Evolutionary conservation across 2,888 invertebrate genomes (phyloP).

Genomic region (Hydrotaea diabolus): DNA sequence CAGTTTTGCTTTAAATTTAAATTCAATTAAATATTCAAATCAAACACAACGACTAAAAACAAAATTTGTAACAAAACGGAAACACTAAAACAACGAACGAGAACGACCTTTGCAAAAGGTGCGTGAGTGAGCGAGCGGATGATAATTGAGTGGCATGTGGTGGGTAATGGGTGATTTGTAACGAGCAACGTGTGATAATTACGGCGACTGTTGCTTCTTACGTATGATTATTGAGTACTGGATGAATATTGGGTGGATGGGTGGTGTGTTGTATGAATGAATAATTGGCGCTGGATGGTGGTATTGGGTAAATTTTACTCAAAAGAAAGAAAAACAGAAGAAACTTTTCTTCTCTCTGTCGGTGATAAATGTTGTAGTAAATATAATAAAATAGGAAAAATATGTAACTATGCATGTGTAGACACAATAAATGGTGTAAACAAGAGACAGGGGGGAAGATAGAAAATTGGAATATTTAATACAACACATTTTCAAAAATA

Average conservation of each 20-base stretch:
- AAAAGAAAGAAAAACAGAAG: background rate
- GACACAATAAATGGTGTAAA: background rate
- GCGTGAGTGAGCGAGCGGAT: background rate
- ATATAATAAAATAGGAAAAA: background rate
- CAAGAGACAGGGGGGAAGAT: background rate
- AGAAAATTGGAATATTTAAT: background rate
- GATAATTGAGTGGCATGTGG: background rate
- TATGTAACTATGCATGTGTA: constrained; percentile 5
- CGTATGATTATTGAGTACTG: no score
- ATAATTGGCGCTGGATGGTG: background rate
- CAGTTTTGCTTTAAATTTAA: constrained; percentile 8
- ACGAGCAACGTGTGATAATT: background rate
- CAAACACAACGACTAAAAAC: background rate
- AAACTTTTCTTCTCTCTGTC: background rate
- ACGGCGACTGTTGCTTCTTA: background rate
- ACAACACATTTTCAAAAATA: constrained; percentile 32
- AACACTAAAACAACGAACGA: background rate
- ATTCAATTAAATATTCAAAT: background rate
- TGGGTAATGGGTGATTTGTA: no score
- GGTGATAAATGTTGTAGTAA: background rate
- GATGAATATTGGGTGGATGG: background rate
- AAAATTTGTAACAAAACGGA: background rate
- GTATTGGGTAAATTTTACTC: background rate
- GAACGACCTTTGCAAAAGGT: constrained; percentile 4
- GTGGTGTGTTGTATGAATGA: background rate